Percentiles rank a stretch among this genome's conserved stretches.
phyloP scores from a whole-genome alignment of 1,140 invertebrate genomes.

The Aleiodes sp. region DNA sequence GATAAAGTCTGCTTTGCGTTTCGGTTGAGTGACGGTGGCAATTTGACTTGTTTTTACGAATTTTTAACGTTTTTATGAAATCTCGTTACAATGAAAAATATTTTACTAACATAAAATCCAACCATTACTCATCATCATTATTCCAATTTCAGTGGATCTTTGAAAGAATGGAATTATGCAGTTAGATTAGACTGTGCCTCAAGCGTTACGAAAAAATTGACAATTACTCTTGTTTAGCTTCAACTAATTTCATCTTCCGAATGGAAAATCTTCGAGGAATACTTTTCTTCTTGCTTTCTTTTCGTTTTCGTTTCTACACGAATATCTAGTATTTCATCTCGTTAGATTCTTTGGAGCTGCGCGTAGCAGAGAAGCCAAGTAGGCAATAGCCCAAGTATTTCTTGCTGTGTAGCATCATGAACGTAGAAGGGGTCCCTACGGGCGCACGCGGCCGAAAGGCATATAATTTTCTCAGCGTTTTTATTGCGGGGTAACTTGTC shows the following conservation, averaged over 20 bases:
- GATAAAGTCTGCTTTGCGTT: conserved; percentile 23
- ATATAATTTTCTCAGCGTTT: conserved; percentile 67
- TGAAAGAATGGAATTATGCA: not conserved
- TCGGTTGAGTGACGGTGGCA: conserved; percentile 5
- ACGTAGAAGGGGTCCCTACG: not conserved
- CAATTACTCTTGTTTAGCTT: not conserved
- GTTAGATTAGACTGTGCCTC: not conserved
- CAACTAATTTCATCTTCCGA: not conserved
- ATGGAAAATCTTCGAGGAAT: too few species aligned
- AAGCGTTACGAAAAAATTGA: not conserved
- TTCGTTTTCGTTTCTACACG: not conserved
- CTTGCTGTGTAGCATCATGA: conserved; percentile 42
- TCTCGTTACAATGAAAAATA: conserved; percentile 6
- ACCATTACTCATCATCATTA: conserved; percentile 5
- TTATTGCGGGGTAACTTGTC: conserved; percentile 67
- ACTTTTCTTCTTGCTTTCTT: too few species aligned
- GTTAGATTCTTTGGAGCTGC: conserved; percentile 18
- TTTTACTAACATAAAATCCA: not conserved
- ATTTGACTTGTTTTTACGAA: not conserved
- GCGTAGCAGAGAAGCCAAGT: conserved; percentile 58
- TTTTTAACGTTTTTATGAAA: not conserved
- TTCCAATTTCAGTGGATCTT: not conserved
- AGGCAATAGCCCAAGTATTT: conserved; percentile 53
- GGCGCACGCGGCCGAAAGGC: conserved; percentile 60
- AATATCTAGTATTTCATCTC: not conserved